phyloP scores from a whole-genome alignment of 2,797 vertebrate species.

The Lutjanus argentimaculatus region DNA sequence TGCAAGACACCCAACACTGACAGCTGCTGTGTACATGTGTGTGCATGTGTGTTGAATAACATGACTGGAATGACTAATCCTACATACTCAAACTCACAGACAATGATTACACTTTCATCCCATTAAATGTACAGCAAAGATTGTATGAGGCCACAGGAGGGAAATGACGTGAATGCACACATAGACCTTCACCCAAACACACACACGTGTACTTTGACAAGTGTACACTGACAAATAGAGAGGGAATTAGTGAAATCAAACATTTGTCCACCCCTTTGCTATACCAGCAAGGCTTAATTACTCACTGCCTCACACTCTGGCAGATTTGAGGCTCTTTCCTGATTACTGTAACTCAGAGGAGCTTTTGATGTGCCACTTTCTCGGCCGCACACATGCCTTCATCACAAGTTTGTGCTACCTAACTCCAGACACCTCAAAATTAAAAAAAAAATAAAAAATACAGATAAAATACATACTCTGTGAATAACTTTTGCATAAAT shows the following conservation, averaged over 20 bases:
- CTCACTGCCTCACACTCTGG: conserved; percentile 54
- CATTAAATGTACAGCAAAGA: conserved; percentile 20
- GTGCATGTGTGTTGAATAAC: conserved; percentile 27
- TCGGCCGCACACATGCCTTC: conserved; percentile 30
- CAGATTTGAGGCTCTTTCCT: conserved; percentile 59
- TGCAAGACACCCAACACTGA: conserved; percentile 56
- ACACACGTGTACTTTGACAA: conserved; percentile 25
- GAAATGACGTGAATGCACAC: not conserved
- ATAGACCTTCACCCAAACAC: not conserved
- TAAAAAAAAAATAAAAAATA: not conserved
- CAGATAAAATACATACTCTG: not conserved
- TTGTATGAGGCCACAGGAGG: not conserved
- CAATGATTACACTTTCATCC: not conserved
- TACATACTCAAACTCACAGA: conserved; percentile 11
- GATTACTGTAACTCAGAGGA: conserved; percentile 68
- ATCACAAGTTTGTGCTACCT: conserved; percentile 14
- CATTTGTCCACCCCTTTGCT: conserved; percentile 57
- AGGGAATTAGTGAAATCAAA: conserved; percentile 66
- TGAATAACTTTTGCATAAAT: not conserved
- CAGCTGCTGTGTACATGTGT: conserved; percentile 31
- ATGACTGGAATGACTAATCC: conserved; percentile 46
- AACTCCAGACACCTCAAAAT: not conserved
- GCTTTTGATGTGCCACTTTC: conserved; percentile 69
- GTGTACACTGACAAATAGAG: conserved; percentile 51
- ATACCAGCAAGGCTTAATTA: conserved; percentile 72